Evolutionary conservation across 2,113 vertebrate genomes (phyloP).

Genomic region (Campylorhamphus procurvoides): DNA sequence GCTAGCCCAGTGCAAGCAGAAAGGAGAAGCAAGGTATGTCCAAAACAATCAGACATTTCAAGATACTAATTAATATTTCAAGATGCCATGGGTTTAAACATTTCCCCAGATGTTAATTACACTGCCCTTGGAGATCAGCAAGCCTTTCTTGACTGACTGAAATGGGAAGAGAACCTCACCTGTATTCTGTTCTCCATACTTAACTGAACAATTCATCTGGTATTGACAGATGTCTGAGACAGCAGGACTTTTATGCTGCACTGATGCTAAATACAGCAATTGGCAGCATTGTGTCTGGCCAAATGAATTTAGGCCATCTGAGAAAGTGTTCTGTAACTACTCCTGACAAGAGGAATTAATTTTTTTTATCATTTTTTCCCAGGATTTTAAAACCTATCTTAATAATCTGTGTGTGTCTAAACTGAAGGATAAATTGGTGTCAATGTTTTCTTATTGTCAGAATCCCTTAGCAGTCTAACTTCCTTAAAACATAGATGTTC

Average conservation of each 20-base stretch:
- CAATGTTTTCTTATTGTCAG: not conserved
- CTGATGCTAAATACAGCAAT: constrained; percentile 35
- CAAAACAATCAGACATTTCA: not conserved
- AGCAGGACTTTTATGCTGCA: constrained; percentile 6
- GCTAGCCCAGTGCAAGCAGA: not conserved
- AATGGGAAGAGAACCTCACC: not conserved
- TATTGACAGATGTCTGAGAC: constrained; percentile 35
- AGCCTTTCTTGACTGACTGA: constrained; percentile 6
- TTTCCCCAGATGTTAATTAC: constrained; percentile 8
- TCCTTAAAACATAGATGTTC: not conserved
- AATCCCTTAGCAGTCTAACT: not conserved
- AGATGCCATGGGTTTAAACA: not conserved
- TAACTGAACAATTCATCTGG: constrained; percentile 11
- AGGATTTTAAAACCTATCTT: not conserved
- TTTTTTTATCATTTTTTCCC: not conserved
- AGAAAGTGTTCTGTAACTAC: not conserved
- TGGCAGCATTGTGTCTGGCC: constrained; percentile 5
- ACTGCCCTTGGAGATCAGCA: not conserved
- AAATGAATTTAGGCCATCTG: constrained; percentile 17
- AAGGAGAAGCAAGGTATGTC: not conserved
- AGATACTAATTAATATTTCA: constrained; percentile 21
- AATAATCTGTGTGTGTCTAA: not conserved
- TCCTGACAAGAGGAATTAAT: constrained; percentile 10
- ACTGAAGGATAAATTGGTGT: not conserved
- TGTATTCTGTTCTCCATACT: not conserved